Conservation (phyloP, 2,113 vertebrate species). For the Ariopsis seemanni region DNA sequence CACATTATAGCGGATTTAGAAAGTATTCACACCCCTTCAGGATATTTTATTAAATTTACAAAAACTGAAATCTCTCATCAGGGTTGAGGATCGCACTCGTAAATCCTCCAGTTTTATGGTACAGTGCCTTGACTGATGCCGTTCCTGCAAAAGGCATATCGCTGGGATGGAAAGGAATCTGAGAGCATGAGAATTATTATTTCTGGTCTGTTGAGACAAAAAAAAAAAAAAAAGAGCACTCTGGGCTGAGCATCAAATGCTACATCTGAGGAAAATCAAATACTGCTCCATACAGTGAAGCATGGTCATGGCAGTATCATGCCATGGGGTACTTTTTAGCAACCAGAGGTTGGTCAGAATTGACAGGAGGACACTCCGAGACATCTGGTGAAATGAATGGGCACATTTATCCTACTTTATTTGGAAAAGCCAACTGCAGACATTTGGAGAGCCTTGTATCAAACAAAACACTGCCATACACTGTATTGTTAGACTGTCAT, state of each 20-base stretch:
- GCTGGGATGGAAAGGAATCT: not conserved
- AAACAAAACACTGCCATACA: too few relatives aligned
- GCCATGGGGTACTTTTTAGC: not conserved
- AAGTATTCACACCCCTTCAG: not conserved
- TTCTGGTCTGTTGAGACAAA: not conserved
- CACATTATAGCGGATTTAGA: not conserved
- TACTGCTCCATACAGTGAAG: not conserved
- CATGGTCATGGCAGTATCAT: not conserved
- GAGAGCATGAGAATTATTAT: not conserved
- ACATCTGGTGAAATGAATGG: not conserved
- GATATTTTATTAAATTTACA: not conserved
- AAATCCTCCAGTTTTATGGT: not conserved
- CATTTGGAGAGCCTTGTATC: too few relatives aligned
- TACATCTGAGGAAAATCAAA: not conserved
- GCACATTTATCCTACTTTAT: not conserved
- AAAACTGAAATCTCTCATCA: too few relatives aligned
- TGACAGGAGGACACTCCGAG: not conserved
- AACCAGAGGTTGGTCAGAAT: not conserved
- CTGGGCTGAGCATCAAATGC: not conserved
- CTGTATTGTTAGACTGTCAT: too few relatives aligned
- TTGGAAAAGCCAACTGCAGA: too few relatives aligned
- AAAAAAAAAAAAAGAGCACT: not conserved
- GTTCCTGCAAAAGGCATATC: not conserved
- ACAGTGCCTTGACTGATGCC: not conserved
- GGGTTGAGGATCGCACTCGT: not conserved